These are phyloP conservation scores for Netelia virgata DNA, from an alignment of 2,888 invertebrate species.

Conservation along the genomic window DNA sequence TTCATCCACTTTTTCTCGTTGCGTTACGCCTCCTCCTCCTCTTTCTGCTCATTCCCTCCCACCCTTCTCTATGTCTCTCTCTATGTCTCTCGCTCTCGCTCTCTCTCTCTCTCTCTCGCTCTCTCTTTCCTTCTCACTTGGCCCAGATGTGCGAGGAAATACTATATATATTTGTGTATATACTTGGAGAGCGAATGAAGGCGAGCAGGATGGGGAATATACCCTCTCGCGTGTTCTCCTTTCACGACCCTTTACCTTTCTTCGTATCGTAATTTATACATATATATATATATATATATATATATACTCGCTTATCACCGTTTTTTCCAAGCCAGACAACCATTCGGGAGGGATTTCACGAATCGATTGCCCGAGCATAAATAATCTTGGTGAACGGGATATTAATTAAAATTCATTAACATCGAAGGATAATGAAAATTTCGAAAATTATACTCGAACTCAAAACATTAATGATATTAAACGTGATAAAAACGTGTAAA, in stretches of 20 bases:
- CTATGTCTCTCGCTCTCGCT: conserved; percentile 2
- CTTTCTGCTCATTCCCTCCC: not conserved
- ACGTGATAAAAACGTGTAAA: too few species aligned
- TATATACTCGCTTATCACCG: conserved; percentile 26
- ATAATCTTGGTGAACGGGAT: too few species aligned
- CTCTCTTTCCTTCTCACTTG: conserved; percentile 21
- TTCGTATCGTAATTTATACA: not conserved
- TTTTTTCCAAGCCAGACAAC: conserved; percentile 2
- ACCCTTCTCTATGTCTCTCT: conserved; percentile 11
- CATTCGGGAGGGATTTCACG: conserved; percentile 22
- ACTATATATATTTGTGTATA: conserved; percentile 35
- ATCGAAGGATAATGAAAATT: too few species aligned
- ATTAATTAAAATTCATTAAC: too few species aligned
- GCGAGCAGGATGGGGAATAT: conserved; percentile 46
- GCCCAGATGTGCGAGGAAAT: conserved; percentile 61
- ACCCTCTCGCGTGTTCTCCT: conserved; percentile 7
- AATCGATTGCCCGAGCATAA: conserved; percentile 20
- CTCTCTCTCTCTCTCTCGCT: too few species aligned
- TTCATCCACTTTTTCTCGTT: conserved; percentile 68
- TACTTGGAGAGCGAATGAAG: conserved; percentile 64
- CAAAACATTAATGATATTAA: too few species aligned
- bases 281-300: not conserved
- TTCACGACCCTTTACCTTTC: conserved; percentile 28
- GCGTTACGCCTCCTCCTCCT: conserved; percentile 14
- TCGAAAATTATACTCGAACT: too few species aligned